Conservation (phyloP, 53 echinoderm and acorn worm genomes). For the Luidia sarsii region DNA sequence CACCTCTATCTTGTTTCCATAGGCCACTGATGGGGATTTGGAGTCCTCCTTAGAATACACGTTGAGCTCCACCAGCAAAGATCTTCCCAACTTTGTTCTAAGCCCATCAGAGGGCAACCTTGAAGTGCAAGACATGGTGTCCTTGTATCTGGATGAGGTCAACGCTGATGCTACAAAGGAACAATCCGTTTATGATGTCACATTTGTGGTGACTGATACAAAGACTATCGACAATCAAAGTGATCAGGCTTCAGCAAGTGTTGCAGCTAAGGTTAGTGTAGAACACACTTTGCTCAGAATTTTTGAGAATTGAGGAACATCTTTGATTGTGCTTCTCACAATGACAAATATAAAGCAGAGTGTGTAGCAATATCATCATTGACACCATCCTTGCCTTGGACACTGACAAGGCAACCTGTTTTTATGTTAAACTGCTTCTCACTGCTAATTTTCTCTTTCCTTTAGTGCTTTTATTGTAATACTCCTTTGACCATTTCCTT, state of each 20-base stretch:
- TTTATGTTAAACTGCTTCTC: too few species aligned
- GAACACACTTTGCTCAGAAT: too few species aligned
- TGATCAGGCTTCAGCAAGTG: constrained; percentile 14
- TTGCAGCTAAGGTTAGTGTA: constrained; percentile 28
- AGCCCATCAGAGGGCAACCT: not conserved
- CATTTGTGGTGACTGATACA: constrained; percentile 3
- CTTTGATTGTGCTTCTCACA: too few species aligned
- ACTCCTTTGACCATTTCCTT: too few species aligned
- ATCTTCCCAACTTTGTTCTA: not conserved
- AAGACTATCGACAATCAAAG: not conserved
- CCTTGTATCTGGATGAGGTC: constrained; percentile 10
- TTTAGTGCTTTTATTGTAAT: too few species aligned
- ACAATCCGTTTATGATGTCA: constrained; percentile 23
- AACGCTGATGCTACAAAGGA: constrained; percentile 6
- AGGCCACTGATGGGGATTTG: constrained; percentile 30
- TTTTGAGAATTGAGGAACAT: too few species aligned
- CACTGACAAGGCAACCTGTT: too few species aligned
- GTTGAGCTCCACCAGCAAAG: not conserved
- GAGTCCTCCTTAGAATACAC: constrained; percentile 8
- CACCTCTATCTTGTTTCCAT: too few species aligned
- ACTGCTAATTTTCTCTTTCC: too few species aligned
- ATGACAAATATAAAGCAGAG: too few species aligned
- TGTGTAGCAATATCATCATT: too few species aligned
- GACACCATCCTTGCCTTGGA: too few species aligned
- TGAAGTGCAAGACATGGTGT: not conserved